phyloP scores from a whole-genome alignment of 2,113 vertebrate genomes.

The Pollimyrus isidori region DNA sequence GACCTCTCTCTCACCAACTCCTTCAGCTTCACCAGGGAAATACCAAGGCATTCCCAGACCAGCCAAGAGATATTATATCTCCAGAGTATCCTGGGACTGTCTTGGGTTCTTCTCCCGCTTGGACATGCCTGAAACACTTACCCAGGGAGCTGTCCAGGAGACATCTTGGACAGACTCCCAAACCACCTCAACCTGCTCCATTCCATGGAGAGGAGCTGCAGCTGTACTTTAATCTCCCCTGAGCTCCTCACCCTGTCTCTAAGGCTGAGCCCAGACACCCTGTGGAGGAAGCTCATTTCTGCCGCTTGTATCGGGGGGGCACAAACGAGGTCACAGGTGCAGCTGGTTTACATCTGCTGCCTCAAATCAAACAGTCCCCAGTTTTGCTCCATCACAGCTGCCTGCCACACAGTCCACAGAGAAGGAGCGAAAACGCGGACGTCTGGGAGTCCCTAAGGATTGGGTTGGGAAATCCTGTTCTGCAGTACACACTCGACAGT shows the following conservation, averaged over 20 bases:
- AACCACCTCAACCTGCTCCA: neutral
- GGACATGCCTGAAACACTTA: neutral
- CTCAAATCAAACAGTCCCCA: too few species aligned
- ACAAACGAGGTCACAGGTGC: neutral
- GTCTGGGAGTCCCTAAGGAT: neutral
- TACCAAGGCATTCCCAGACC: neutral
- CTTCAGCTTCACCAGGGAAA: neutral
- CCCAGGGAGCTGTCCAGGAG: neutral
- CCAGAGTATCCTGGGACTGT: neutral
- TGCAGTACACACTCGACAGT: neutral
- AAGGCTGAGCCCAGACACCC: neutral
- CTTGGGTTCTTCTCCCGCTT: neutral
- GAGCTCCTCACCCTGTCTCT: neutral
- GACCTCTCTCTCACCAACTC: neutral
- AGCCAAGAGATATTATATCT: neutral
- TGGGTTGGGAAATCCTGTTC: neutral
- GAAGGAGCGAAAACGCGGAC: neutral
- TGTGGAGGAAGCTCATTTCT: neutral
- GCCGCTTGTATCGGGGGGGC: neutral
- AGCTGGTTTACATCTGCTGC: neutral
- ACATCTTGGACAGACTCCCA: neutral
- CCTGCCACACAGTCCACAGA: neutral
- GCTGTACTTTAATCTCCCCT: neutral
- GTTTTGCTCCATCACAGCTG: neutral
- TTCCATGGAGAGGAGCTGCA: neutral